These are phyloP conservation scores for Orius insidiosus DNA, from an alignment of 1,140 invertebrate species.

Conservation along the genomic window DNA sequence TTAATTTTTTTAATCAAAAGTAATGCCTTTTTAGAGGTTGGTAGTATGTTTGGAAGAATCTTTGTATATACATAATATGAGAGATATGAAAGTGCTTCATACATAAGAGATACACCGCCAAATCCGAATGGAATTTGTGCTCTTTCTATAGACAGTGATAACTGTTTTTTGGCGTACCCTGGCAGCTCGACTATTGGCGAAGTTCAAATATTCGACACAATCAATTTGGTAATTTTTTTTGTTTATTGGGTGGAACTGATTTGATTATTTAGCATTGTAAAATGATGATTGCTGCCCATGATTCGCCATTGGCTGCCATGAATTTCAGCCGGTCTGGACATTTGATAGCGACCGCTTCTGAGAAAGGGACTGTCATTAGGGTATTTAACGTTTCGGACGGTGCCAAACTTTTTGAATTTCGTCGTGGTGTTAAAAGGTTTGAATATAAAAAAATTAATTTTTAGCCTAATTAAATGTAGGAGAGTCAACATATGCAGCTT, in stretches of 20 bases:
- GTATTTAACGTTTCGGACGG: too few relatives aligned
- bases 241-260: neutral
- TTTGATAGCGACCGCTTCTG: conserved; percentile 84
- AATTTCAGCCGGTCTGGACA: conserved; percentile 80
- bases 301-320: conserved; percentile 86
- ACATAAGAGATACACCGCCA: conserved; percentile 95
- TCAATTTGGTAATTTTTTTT: conserved; percentile 78
- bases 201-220: conserved; percentile 96
- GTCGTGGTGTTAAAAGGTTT: conserved; percentile 80
- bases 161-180: conserved; percentile 92
- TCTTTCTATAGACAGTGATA: conserved; percentile 67
- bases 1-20: neutral
- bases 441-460: too few relatives aligned
- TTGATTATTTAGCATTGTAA: conserved; percentile 61
- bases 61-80: conserved; percentile 95
- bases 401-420: conserved; percentile 58
- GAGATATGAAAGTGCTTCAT: conserved; percentile 97
- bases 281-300: conserved; percentile 92
- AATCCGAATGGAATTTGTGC: conserved; percentile 87
- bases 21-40: conserved; percentile 67
- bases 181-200: conserved; percentile 84
- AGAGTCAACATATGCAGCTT: conserved; percentile 85
- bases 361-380: conserved; percentile 81
- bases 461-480: conserved; percentile 4
- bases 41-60: conserved; percentile 96